Conservation (phyloP, 2,888 invertebrate species). For the Smittia aterrima region DNA sequence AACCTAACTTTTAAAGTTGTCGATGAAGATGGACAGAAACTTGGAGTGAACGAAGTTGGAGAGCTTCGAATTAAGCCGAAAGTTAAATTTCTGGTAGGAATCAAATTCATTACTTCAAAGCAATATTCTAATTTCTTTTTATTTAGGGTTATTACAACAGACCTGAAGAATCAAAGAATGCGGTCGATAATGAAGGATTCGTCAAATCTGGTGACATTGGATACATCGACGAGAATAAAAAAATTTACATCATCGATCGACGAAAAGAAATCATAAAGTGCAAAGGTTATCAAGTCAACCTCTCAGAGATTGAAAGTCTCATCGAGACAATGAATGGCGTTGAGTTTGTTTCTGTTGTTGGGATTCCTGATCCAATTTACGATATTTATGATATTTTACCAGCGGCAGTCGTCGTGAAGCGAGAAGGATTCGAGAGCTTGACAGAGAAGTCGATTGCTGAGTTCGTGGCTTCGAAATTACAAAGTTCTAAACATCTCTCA, state of each 20-base stretch:
- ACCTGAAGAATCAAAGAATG: neutral
- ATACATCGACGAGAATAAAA: conserved; percentile 42
- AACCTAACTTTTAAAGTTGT: neutral
- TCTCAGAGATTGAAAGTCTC: conserved; percentile 38
- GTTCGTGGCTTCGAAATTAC: neutral
- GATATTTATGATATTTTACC: no score
- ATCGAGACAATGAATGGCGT: conserved; percentile 28
- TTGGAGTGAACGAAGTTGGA: neutral
- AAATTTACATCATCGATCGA: conserved; percentile 35
- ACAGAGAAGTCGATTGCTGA: neutral
- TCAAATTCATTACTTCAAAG: no score
- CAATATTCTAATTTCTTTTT: no score
- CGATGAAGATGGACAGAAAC: neutral
- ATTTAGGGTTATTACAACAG: neutral
- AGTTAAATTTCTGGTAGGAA: neutral
- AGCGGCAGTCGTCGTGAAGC: neutral
- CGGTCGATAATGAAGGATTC: conserved; percentile 30
- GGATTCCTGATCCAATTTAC: neutral
- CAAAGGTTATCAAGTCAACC: conserved; percentile 22
- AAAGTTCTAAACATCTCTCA: conserved; percentile 3
- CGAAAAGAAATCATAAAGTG: conserved; percentile 41
- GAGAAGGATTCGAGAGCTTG: neutral
- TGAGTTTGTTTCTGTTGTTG: conserved; percentile 5
- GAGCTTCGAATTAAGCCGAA: neutral
- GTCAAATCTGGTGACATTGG: conserved; percentile 42